Conservation (phyloP, 2,888 invertebrate genomes). For the Heteromyza rotundicornis region DNA sequence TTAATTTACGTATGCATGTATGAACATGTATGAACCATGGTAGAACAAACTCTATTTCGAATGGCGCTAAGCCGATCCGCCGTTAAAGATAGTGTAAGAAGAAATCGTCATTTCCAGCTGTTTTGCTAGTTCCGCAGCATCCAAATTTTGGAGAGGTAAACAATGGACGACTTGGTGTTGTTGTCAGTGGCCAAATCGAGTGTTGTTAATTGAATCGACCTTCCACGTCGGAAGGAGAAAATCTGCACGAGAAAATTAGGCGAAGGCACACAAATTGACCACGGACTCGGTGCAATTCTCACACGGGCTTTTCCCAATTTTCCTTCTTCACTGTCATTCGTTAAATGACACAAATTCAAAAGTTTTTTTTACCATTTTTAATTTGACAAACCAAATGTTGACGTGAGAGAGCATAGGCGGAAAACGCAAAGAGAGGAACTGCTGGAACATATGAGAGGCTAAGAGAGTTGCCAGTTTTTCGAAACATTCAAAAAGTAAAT, state of each 20-base stretch:
- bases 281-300: neutral
- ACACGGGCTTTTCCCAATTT: neutral
- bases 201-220: neutral
- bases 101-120: too few relatives aligned
- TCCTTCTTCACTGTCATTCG: neutral
- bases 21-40: too few relatives aligned
- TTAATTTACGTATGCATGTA: too few relatives aligned
- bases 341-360: constrained; percentile 18
- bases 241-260: neutral
- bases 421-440: neutral
- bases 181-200: neutral
- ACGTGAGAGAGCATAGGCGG: constrained; percentile 6
- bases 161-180: neutral
- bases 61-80: too few relatives aligned
- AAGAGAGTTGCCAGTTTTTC: too few relatives aligned
- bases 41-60: too few relatives aligned
- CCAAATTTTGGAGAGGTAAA: too few relatives aligned
- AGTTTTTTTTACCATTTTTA: constrained; percentile 7
- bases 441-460: too few relatives aligned
- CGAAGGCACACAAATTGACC: neutral
- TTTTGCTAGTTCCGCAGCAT: too few relatives aligned
- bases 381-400: constrained; percentile 20
- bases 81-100: too few relatives aligned
- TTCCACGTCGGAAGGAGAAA: neutral
- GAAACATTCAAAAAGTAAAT: too few relatives aligned